Conservation (phyloP, 2,888 invertebrate genomes). For the Lochmaea capreae region DNA sequence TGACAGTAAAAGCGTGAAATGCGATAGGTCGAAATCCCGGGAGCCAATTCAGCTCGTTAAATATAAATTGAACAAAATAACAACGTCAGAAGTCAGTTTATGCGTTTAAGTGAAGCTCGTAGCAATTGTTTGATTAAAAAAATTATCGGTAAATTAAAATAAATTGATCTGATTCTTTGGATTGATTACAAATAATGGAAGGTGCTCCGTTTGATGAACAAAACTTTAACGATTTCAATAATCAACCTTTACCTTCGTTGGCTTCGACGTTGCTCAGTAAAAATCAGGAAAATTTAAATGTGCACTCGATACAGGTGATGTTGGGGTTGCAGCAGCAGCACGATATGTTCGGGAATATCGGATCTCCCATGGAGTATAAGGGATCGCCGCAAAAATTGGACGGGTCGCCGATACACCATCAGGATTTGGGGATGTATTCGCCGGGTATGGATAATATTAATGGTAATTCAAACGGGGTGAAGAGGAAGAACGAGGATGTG, state of each 20-base stretch:
- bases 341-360: conserved; percentile 65
- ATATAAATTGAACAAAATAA: conserved; percentile 67
- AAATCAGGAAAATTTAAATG: conserved; percentile 67
- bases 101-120: conserved; percentile 41
- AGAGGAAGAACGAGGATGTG: conserved; percentile 63
- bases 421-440: conserved; percentile 63
- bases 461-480: conserved; percentile 52
- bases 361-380: conserved; percentile 65
- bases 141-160: conserved; percentile 56
- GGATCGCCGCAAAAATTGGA: conserved; percentile 66
- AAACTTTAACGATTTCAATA: conserved; percentile 81
- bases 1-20: conserved; percentile 43
- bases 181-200: conserved; percentile 70
- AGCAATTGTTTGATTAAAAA: conserved; percentile 58
- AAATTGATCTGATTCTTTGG: conserved; percentile 62
- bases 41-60: conserved; percentile 65
- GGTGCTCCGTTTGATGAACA: conserved; percentile 80
- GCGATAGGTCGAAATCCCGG: conserved; percentile 55
- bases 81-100: conserved; percentile 65
- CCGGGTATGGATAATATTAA: conserved; percentile 56
- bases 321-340: conserved; percentile 70
- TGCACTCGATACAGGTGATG: conserved; percentile 78
- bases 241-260: conserved; percentile 66
- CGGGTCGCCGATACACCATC: conserved; percentile 62
- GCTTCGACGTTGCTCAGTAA: conserved; percentile 62